Evolutionary conservation across 2,113 vertebrate genomes (phyloP).

Genomic region (Okapia johnstoni): DNA sequence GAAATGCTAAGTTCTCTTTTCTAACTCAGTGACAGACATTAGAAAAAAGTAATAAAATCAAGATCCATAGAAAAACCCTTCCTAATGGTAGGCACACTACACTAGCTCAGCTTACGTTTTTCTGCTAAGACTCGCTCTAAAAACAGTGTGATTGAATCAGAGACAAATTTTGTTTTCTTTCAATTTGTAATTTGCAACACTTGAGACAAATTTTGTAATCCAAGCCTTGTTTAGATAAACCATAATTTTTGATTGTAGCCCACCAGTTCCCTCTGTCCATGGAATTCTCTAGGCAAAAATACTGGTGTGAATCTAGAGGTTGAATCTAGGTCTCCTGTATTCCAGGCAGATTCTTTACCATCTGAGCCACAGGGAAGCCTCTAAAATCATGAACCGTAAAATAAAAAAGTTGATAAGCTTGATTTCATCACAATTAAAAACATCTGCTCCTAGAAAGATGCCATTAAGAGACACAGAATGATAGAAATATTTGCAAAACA

Average conservation of each 20-base stretch:
- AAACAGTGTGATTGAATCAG: background rate
- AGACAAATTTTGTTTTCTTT: background rate
- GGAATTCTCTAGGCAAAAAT: background rate
- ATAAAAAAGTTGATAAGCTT: background rate
- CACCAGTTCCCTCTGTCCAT: background rate
- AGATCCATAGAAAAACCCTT: background rate
- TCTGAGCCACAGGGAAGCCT: background rate
- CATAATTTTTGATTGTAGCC: too few species aligned
- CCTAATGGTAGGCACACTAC: background rate
- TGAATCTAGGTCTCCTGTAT: background rate
- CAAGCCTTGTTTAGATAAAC: too few species aligned
- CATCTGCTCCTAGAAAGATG: background rate
- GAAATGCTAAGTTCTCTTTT: background rate
- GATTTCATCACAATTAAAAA: background rate
- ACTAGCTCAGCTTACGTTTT: background rate
- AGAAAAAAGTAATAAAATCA: background rate
- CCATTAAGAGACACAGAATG: background rate
- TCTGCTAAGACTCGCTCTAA: background rate
- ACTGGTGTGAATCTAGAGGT: background rate
- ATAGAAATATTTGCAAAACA: background rate
- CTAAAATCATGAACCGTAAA: background rate
- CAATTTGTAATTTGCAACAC: background rate
- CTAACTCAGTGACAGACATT: background rate
- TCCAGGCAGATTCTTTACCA: background rate
- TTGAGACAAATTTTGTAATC: too few species aligned